Evolutionary conservation across 2,888 invertebrate species (phyloP).

Genomic region (Sclerodermus sp.): DNA sequence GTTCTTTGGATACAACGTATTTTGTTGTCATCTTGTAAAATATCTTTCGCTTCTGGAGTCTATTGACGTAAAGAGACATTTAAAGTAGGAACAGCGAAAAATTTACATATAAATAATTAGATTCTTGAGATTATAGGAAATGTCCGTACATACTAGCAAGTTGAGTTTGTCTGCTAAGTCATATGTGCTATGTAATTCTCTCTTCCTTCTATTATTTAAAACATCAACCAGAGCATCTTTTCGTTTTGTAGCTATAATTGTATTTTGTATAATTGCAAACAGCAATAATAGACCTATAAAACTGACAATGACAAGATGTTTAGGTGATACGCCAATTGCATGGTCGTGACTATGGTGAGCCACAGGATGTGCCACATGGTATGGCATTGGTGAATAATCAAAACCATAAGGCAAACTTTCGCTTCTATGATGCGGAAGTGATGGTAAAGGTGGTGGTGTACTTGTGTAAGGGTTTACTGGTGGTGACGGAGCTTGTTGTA

Average conservation of each 20-base stretch:
- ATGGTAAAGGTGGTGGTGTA: neutral
- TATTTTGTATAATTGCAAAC: constrained; percentile 52
- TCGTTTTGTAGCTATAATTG: constrained; percentile 41
- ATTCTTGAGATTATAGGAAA: neutral
- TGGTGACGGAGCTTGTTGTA: neutral
- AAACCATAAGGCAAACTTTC: constrained; percentile 27
- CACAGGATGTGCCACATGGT: constrained; percentile 30
- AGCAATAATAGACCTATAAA: constrained; percentile 52
- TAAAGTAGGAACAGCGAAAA: too few relatives aligned
- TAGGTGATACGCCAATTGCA: constrained; percentile 35
- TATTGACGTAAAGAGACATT: constrained; percentile 20
- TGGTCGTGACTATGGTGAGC: constrained; percentile 26
- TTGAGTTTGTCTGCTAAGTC: constrained; percentile 17
- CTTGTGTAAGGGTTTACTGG: too few relatives aligned
- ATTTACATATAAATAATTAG: neutral
- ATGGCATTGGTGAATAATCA: constrained; percentile 24
- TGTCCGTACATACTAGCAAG: neutral
- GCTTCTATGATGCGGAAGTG: constrained; percentile 20
- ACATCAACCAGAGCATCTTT: constrained; percentile 46
- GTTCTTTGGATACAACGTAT: constrained; percentile 50
- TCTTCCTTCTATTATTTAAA: constrained; percentile 40
- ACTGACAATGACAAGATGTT: constrained; percentile 49
- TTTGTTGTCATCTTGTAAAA: constrained; percentile 44
- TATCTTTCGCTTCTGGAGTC: constrained; percentile 45
- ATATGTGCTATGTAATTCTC: constrained; percentile 34